Percentiles rank a stretch among this genome's conserved stretches.
These are phyloP conservation scores for Cherax destructor DNA, from an alignment of 1,140 invertebrate species.

Conservation along the genomic window DNA sequence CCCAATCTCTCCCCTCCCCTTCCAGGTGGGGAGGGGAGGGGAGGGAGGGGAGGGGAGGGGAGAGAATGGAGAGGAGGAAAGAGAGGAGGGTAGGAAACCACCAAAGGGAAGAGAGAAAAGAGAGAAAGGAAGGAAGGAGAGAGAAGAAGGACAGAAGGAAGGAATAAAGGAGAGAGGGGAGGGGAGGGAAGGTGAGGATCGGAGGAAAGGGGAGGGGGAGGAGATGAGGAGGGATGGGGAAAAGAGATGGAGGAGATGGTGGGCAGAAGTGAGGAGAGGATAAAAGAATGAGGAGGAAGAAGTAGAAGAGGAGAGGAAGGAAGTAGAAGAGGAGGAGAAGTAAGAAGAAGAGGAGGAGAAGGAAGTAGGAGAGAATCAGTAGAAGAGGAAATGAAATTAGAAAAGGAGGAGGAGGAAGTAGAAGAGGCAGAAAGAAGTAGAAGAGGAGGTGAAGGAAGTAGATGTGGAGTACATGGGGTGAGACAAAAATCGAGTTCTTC, in stretches of 20 bases:
- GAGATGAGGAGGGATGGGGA: background rate
- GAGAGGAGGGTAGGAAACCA: background rate
- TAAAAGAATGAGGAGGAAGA: background rate
- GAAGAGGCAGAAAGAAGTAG: background rate
- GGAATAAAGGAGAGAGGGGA: background rate
- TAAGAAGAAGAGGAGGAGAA: background rate
- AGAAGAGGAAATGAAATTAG: background rate
- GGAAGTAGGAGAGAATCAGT: background rate
- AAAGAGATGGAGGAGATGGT: background rate
- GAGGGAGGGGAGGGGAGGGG: background rate
- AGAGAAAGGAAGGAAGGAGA: background rate
- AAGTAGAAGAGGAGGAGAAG: background rate
- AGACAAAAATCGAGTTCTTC: too few species aligned
- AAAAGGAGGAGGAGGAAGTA: background rate
- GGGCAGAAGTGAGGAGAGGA: background rate
- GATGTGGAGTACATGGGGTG: background rate
- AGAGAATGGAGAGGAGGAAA: background rate
- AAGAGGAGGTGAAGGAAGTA: background rate
- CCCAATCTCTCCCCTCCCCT: too few species aligned
- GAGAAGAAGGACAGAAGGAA: background rate
- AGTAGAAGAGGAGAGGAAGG: background rate
- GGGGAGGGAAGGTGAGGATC: background rate
- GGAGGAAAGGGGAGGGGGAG: background rate
- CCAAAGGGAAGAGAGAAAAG: background rate
- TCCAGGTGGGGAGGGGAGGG: background rate